These are phyloP conservation scores for Thecocarcelia acutangulata DNA, from an alignment of 2,888 invertebrate species.

Conservation along the genomic window DNA sequence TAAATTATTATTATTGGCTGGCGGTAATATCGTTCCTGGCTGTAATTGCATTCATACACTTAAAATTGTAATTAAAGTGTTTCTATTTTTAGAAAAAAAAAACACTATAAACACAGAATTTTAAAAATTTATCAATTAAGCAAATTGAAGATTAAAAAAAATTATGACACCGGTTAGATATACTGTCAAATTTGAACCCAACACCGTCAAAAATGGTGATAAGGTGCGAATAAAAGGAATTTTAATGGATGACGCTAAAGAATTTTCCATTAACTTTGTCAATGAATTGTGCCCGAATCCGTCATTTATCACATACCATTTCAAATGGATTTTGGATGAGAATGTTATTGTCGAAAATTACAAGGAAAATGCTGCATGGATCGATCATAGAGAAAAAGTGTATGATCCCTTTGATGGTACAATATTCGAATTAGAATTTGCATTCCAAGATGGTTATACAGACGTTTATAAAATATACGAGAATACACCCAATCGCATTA, in stretches of 20 bases:
- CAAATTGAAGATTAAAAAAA: too few relatives aligned
- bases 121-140: too few relatives aligned
- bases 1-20: constrained; percentile 26
- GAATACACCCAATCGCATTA: constrained; percentile 75
- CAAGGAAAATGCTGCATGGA: constrained; percentile 78
- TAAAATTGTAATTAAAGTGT: constrained; percentile 21
- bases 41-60: constrained; percentile 9
- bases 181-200: constrained; percentile 70
- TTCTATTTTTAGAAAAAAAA: constrained; percentile 47
- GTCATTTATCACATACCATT: constrained; percentile 78
- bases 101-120: not conserved
- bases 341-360: constrained; percentile 77
- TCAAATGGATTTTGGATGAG: constrained; percentile 75
- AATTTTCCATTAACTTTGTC: constrained; percentile 81
- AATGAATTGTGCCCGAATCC: constrained; percentile 75
- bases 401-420: constrained; percentile 76
- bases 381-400: constrained; percentile 73
- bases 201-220: constrained; percentile 72
- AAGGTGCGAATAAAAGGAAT: constrained; percentile 76
- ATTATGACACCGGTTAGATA: constrained; percentile 62
- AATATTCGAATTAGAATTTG: constrained; percentile 78
- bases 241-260: constrained; percentile 74
- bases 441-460: constrained; percentile 75
- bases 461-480: constrained; percentile 76
- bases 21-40: constrained; percentile 8